A percentile compares a stretch with the other conserved stretches of the same genome.
Conservation (phyloP, 2,113 vertebrate genomes). For the Cyanoliseus patagonus region DNA sequence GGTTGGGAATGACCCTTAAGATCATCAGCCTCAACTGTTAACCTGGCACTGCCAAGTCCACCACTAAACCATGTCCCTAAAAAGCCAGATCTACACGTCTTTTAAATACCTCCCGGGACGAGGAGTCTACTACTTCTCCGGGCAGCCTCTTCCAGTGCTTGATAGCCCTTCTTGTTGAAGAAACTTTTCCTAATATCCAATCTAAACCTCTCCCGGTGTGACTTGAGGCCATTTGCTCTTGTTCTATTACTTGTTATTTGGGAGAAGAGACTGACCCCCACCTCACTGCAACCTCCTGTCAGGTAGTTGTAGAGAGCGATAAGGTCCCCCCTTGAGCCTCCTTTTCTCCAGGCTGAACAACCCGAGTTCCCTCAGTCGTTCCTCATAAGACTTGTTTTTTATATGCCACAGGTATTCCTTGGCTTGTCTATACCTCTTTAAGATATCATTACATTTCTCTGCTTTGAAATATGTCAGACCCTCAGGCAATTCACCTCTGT, state of each 20-base stretch:
- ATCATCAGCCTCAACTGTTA: not conserved
- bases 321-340: not conserved
- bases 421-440: conserved; percentile 48
- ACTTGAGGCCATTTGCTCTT: not conserved
- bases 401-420: conserved; percentile 42
- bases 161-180: not conserved
- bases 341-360: not conserved
- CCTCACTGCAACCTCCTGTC: not conserved
- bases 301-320: not conserved
- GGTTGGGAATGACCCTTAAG: not conserved
- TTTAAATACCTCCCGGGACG: not conserved
- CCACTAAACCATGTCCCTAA: not conserved
- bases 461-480: conserved; percentile 67
- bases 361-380: not conserved
- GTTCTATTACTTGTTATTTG: not conserved
- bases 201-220: not conserved
- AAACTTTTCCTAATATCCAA: not conserved
- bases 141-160: not conserved
- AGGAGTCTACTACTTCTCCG: not conserved
- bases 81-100: not conserved
- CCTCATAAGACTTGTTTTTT: not conserved
- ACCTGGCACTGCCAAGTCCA: not conserved
- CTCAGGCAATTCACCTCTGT: conserved; percentile 53
- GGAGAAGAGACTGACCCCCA: not conserved
- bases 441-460: conserved; percentile 65